Base-by-base conservation (phyloP, 2,797 vertebrate species). In the Coilia nasus region DNA sequence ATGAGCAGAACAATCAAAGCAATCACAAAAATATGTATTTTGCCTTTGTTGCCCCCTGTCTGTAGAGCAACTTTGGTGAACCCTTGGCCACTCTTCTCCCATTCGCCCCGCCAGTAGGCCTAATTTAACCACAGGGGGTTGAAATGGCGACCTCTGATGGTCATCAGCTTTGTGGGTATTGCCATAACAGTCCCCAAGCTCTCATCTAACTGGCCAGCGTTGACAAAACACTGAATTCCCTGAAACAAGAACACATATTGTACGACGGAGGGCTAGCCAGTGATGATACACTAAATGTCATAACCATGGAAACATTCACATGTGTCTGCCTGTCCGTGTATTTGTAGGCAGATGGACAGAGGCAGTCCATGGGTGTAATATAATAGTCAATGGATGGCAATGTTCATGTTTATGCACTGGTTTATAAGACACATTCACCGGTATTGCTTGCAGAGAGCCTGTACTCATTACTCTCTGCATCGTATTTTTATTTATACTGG, bases 121-220 rank as follows among this genome's bases (percentile, higher is more conserved):
- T 35, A 78, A 44, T 78, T 19, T 21, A n/a, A 78, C 71, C 71
- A 62, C 62, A 78, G 41, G 19, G 17, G 80, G 23, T 23, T 50
- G 81, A 86, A 81, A 88, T 81, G 46, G 85, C 83, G 87, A 82
- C 88, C 87, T 89, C 87, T 89, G 85, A 83, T 87, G 86, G 88
- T 81, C 71, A 88, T 81, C 85, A 57, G 86, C 83, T 56, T 80
- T 85, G 47, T 85, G 87, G 85, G 62, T 31, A 71, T 19, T 19
- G 17, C 6, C 31, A 9, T 78, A 41, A 21, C 41, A 2, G 71
- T 3, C 71, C 71, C 71, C 71, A 35, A 9, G 64, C 28, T 28
- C 28, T 35, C 12, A 15, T 15, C 28, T 71, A 25, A 44, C 67
- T 75, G 67, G 14, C 17, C 71, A 21, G 17, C 6, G 44, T 19